Percentiles rank a stretch among this genome's conserved stretches.
phyloP scores from a whole-genome alignment of 1,140 invertebrate genomes.

The Eumeta japonica region DNA sequence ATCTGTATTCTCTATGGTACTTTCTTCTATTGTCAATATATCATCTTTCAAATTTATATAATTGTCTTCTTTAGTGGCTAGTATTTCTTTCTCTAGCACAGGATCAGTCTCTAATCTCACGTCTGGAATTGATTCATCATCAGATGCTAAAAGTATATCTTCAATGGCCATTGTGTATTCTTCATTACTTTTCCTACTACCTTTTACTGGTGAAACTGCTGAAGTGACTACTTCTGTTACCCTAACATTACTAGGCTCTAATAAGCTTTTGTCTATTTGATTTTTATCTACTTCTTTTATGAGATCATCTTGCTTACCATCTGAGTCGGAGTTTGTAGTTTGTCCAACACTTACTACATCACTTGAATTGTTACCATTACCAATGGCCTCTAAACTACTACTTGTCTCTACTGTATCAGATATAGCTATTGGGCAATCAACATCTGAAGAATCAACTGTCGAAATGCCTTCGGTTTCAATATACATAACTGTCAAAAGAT shows the following conservation, averaged over 20 bases:
- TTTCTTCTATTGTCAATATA: conserved; percentile 12
- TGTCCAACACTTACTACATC: conserved; percentile 47
- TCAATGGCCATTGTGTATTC: conserved; percentile 20
- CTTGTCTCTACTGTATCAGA: conserved; percentile 32
- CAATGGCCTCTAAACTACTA: no score
- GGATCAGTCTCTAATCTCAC: no score
- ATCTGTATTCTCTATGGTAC: no score
- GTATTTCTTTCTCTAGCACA: no score
- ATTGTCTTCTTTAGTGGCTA: not conserved
- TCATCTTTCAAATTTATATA: conserved; percentile 18
- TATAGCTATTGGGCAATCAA: conserved; percentile 30
- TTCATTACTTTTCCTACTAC: conserved; percentile 13
- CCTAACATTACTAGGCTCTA: not conserved
- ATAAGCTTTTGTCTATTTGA: no score
- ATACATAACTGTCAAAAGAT: no score
- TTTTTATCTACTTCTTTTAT: no score
- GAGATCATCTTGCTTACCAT: conserved; percentile 8
- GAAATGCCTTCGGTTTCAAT: conserved; percentile 28
- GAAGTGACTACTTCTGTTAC: conserved; percentile 9
- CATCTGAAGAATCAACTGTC: conserved; percentile 24
- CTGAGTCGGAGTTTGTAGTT: conserved; percentile 42
- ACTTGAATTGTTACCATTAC: conserved; percentile 7
- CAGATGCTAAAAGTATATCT: conserved; percentile 30
- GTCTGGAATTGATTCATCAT: conserved; percentile 16
- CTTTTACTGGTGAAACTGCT: conserved; percentile 3